Conservation (phyloP, 2,888 invertebrate genomes). For the Nymphalis c-album region DNA sequence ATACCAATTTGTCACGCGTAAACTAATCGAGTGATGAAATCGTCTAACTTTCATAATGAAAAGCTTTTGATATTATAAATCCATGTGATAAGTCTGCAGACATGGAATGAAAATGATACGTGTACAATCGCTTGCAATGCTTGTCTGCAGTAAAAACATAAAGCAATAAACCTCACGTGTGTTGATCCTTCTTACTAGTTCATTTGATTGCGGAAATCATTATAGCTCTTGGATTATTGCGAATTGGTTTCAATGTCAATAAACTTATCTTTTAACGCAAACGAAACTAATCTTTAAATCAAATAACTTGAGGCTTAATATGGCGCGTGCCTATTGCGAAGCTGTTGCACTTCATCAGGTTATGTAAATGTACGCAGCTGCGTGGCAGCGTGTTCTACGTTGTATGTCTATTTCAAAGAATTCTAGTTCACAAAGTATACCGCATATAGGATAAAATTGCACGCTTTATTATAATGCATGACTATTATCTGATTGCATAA, state of each 20-base stretch:
- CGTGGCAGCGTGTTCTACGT: constrained; percentile 13
- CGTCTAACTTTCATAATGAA: no score
- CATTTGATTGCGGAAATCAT: constrained; percentile 35
- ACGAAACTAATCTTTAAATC: constrained; percentile 25
- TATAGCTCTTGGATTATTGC: constrained; percentile 28
- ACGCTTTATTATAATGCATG: constrained; percentile 54
- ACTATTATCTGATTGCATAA: constrained; percentile 72
- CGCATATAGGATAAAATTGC: constrained; percentile 45
- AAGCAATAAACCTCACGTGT: constrained; percentile 28
- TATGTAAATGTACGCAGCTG: constrained; percentile 56
- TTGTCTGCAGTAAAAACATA: constrained; percentile 12
- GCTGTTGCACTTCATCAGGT: constrained; percentile 31
- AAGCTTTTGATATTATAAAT: no score
- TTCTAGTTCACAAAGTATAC: constrained; percentile 44
- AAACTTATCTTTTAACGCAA: constrained; percentile 25
- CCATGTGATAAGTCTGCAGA: neutral
- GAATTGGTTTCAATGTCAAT: constrained; percentile 36
- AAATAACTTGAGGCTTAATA: constrained; percentile 3
- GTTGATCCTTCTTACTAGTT: constrained; percentile 19
- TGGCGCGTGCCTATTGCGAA: neutral
- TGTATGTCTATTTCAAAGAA: constrained; percentile 35
- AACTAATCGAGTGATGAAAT: no score
- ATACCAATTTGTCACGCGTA: neutral
- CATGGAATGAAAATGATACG: neutral
- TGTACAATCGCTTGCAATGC: constrained; percentile 8